phyloP scores from a whole-genome alignment of 2,113 vertebrate species.

The Taurulus bubalis region DNA sequence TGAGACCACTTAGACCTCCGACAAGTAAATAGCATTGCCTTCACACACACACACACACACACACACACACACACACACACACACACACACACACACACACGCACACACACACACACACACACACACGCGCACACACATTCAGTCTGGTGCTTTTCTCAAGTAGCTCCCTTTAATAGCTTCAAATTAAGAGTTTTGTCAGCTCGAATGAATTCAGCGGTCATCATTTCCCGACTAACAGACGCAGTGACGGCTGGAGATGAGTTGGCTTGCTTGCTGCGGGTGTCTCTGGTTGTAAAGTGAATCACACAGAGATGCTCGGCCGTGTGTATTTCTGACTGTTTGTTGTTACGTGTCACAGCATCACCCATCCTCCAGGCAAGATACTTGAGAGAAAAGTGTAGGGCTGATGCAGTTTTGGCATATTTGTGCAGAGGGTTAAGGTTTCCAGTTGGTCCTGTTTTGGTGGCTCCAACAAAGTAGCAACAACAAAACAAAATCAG shows the following conservation, averaged over 20 bases:
- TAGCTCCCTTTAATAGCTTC: neutral
- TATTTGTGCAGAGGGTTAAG: neutral
- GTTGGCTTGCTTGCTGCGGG: neutral
- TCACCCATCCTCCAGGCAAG: neutral
- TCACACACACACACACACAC: too few species aligned
- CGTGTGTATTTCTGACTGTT: neutral
- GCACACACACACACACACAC: neutral
- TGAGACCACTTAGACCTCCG: too few species aligned
- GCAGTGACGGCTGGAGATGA: neutral
- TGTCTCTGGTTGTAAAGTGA: neutral
- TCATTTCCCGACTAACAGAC: neutral
- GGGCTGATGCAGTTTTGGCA: neutral
- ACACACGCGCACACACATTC: too few species aligned
- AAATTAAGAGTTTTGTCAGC: neutral
- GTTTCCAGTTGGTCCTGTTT: neutral
- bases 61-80: too few species aligned
- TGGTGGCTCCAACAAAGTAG: neutral
- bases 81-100: too few species aligned
- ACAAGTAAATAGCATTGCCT: too few species aligned
- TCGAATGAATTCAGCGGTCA: neutral
- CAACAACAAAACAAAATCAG: too few species aligned
- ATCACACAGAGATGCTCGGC: neutral
- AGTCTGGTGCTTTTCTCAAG: neutral
- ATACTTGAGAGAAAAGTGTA: neutral
- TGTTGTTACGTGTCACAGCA: too few species aligned